A percentile compares a stretch with the other conserved stretches of the same genome.
These are phyloP conservation scores for Stenodera caucasica DNA, from an alignment of 2,888 invertebrate genomes.

Conservation along the genomic window DNA sequence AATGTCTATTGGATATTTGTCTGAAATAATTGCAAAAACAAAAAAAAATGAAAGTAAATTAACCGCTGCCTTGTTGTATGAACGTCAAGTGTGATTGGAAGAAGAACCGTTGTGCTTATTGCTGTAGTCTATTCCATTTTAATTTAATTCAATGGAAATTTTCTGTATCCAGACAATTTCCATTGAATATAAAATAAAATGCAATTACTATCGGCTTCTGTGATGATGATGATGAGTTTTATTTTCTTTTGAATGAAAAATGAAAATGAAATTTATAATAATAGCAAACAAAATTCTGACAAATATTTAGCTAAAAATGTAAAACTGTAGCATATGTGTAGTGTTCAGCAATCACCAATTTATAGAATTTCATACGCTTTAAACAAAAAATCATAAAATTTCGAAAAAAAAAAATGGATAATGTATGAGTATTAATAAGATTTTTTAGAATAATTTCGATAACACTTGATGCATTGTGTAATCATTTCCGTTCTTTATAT, in stretches of 20 bases:
- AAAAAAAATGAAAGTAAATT: constrained; percentile 19
- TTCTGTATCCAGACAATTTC: constrained; percentile 3
- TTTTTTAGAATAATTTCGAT: constrained; percentile 11
- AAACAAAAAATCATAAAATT: constrained; percentile 18
- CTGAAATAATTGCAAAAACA: too few species aligned
- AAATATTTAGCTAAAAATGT: constrained; percentile 45
- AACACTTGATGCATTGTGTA: constrained; percentile 16
- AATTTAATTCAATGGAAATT: constrained; percentile 18
- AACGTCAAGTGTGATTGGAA: constrained; percentile 39
- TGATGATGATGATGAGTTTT: constrained; percentile 52
- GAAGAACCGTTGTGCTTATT: constrained; percentile 45
- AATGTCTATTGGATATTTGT: too few species aligned
- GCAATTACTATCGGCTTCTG: constrained; percentile 53
- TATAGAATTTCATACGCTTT: constrained; percentile 50
- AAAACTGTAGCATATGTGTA: constrained; percentile 47
- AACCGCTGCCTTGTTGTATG: constrained; percentile 45
- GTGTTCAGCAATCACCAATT: constrained; percentile 47
- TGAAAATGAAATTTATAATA: constrained; percentile 35
- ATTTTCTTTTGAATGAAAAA: neutral
- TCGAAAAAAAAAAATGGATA: neutral
- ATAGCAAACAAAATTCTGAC: constrained; percentile 30
- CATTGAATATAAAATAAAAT: constrained; percentile 34
- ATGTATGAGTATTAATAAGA: constrained; percentile 17
- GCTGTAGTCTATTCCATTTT: constrained; percentile 42
- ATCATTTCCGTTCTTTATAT: constrained; percentile 7